Percentiles rank a stretch among this genome's conserved stretches.
These are phyloP conservation scores for Biston betularia DNA, from an alignment of 2,888 invertebrate species.

Conservation along the genomic window DNA sequence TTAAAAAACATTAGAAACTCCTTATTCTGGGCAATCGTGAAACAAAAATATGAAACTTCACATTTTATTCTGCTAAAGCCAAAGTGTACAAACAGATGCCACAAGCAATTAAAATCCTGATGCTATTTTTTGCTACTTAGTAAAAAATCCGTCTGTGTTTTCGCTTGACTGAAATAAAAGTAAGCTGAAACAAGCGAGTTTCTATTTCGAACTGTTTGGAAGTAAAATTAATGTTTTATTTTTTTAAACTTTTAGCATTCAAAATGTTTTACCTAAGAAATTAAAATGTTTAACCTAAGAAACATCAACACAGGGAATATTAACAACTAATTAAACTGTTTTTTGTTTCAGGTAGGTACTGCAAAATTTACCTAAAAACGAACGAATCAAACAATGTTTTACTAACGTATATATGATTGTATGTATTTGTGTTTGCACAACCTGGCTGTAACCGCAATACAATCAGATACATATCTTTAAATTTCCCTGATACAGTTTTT, in stretches of 20 bases:
- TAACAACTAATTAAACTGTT: too few species aligned
- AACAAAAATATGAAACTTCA: not conserved
- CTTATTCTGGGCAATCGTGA: not conserved
- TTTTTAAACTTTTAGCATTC: not conserved
- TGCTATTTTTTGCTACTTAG: constrained; percentile 29
- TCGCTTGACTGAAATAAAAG: constrained; percentile 9
- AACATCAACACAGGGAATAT: too few species aligned
- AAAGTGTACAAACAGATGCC: constrained; percentile 1
- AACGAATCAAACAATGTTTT: too few species aligned
- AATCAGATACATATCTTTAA: too few species aligned
- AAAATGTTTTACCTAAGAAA: not conserved
- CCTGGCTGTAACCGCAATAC: too few species aligned
- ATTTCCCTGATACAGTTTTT: too few species aligned
- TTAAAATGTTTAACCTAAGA: not conserved
- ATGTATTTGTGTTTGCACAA: too few species aligned
- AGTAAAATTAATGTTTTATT: constrained; percentile 36
- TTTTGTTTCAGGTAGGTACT: too few species aligned
- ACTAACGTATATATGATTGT: too few species aligned
- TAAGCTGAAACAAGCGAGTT: not conserved
- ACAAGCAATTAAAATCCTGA: not conserved
- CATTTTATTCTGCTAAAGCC: not conserved
- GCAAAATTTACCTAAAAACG: too few species aligned
- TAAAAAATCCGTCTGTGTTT: constrained; percentile 13
- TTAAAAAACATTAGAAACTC: not conserved
- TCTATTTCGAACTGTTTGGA: constrained; percentile 8